Evolutionary conservation across 2,113 vertebrate species (phyloP).

Genomic region (Bambusicola thoracicus): DNA sequence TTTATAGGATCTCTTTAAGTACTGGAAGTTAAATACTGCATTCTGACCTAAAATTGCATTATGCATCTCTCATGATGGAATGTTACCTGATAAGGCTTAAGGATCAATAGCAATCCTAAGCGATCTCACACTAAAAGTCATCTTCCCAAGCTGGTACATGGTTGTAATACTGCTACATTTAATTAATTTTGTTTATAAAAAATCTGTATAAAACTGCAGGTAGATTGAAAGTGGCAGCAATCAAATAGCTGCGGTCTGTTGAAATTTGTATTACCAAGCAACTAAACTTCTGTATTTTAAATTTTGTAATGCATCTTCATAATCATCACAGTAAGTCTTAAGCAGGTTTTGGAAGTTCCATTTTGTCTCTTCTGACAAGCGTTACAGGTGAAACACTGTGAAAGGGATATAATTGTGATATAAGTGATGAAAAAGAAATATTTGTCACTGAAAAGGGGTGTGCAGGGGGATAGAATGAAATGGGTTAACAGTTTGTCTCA

Average conservation of each 20-base stretch:
- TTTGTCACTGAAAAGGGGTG: not conserved
- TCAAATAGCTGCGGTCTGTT: not conserved
- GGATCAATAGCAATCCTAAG: not conserved
- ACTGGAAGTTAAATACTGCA: not conserved
- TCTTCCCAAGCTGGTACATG: not conserved
- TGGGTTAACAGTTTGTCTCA: slow-evolving; percentile 22
- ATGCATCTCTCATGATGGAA: not conserved
- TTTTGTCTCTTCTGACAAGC: not conserved
- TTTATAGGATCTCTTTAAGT: too few species aligned
- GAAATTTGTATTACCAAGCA: not conserved
- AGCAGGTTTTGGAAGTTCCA: not conserved
- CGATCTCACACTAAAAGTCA: not conserved
- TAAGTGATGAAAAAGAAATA: not conserved
- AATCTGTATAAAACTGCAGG: not conserved
- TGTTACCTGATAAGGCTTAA: not conserved
- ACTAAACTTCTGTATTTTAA: not conserved
- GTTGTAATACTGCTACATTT: not conserved
- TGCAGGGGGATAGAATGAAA: not conserved
- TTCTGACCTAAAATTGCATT: not conserved
- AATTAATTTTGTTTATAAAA: not conserved
- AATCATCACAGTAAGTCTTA: not conserved
- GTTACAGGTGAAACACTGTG: not conserved
- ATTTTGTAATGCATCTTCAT: not conserved
- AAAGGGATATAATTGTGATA: not conserved
- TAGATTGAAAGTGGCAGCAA: not conserved